phyloP scores from a whole-genome alignment of 2,888 invertebrate species.

The Paralinhomoeus sp. region DNA sequence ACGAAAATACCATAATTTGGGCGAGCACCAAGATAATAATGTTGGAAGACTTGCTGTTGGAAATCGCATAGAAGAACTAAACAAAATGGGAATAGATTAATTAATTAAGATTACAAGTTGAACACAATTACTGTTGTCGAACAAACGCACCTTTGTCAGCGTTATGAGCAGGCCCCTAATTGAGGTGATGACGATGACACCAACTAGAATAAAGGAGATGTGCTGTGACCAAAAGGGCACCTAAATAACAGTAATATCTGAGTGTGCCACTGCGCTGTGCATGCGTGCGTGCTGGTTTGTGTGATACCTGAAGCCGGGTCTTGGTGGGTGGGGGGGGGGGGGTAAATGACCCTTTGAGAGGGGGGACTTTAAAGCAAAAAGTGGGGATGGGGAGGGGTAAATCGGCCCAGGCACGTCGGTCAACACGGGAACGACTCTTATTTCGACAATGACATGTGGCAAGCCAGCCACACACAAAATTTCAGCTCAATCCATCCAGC shows the following conservation, averaged over 20 bases:
- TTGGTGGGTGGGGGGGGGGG: too few species aligned
- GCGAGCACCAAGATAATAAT: constrained; percentile 85
- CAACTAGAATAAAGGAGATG: constrained; percentile 82
- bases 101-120: background rate
- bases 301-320: too few species aligned
- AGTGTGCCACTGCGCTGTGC: too few species aligned
- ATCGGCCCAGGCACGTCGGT: too few species aligned
- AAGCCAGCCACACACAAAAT: too few species aligned
- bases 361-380: too few species aligned
- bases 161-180: constrained; percentile 83
- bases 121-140: constrained; percentile 1
- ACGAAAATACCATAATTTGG: constrained; percentile 59
- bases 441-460: too few species aligned
- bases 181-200: constrained; percentile 90
- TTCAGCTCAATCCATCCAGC: too few species aligned
- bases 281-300: too few species aligned
- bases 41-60: constrained; percentile 92
- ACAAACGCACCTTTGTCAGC: constrained; percentile 59
- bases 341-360: too few species aligned
- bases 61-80: constrained; percentile 96
- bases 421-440: too few species aligned
- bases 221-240: constrained; percentile 98
- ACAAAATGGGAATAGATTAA: constrained; percentile 21
- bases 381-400: too few species aligned
- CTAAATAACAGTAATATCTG: constrained; percentile 22